Percentiles rank a stretch among this genome's conserved stretches.
phyloP scores from a whole-genome alignment of 2,797 vertebrate genomes.

The Pogoniulus pusillus region DNA sequence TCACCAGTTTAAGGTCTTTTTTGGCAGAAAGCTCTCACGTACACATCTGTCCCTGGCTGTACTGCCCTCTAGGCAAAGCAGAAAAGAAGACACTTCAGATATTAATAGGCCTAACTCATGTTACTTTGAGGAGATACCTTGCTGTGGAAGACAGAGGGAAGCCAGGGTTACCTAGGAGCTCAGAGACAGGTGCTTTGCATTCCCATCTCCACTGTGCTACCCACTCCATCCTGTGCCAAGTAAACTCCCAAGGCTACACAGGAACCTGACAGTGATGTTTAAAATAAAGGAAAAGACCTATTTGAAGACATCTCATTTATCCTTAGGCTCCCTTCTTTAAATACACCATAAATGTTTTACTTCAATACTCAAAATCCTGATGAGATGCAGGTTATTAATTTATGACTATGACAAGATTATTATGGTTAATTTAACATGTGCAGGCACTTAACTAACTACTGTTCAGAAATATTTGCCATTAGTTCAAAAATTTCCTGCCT shows the following conservation, averaged over 20 bases:
- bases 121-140: not conserved
- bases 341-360: not conserved
- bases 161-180: not conserved
- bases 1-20: not conserved
- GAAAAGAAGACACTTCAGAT: not conserved
- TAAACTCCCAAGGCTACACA: not conserved
- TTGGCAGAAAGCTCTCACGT: not conserved
- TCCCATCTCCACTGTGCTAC: not conserved
- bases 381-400: conserved; percentile 42
- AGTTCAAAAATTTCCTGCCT: conserved; percentile 34
- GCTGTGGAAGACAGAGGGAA: not conserved
- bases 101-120: not conserved
- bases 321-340: not conserved
- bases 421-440: conserved; percentile 43
- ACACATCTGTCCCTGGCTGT: not conserved
- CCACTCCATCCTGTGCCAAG: not conserved
- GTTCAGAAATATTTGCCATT: conserved; percentile 56
- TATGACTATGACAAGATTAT: conserved; percentile 33
- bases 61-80: not conserved
- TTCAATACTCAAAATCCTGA: not conserved
- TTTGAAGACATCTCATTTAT: not conserved
- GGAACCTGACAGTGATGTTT: not conserved
- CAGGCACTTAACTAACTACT: conserved; percentile 49
- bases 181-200: not conserved
- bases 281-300: not conserved